A percentile compares a stretch with the other conserved stretches of the same genome.
These are phyloP conservation scores for Sander lucioperca DNA, from an alignment of 2,113 vertebrate species.

Conservation along the genomic window DNA sequence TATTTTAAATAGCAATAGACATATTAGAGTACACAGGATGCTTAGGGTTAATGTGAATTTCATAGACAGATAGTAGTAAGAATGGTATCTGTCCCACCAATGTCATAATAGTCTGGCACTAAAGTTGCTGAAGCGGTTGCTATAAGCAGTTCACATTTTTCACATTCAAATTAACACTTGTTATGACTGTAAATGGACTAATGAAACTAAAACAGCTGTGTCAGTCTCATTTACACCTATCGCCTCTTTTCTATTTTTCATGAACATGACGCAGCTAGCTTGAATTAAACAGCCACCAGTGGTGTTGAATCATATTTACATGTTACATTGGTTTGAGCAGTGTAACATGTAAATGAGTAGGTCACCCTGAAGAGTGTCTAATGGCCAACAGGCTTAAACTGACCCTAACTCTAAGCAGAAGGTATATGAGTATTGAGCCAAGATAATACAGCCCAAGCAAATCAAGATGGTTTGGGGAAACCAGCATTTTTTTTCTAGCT, in stretches of 20 bases:
- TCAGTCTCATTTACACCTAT: not conserved
- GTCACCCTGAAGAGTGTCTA: not conserved
- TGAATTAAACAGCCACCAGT: not conserved
- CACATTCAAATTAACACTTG: not conserved
- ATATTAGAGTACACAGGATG: not conserved
- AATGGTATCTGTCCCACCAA: not conserved
- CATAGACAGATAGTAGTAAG: not conserved
- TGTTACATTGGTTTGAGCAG: not conserved
- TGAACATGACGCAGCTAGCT: not conserved
- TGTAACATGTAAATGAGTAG: not conserved
- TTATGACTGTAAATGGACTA: not conserved
- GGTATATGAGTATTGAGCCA: not conserved
- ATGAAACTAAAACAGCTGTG: not conserved
- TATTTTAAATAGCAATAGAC: slow-evolving; percentile 21
- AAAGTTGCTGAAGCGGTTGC: not conserved
- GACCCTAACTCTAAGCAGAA: not conserved
- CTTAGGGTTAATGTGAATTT: not conserved
- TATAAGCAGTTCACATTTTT: not conserved
- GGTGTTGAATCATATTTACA: not conserved
- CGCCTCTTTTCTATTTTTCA: not conserved
- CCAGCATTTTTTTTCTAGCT: not conserved
- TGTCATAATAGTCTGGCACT: not conserved
- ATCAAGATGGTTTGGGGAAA: not conserved
- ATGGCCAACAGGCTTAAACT: not conserved
- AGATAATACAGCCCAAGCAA: not conserved